phyloP scores from a whole-genome alignment of 2,113 vertebrate genomes.

The Neodon shergylaensis region DNA sequence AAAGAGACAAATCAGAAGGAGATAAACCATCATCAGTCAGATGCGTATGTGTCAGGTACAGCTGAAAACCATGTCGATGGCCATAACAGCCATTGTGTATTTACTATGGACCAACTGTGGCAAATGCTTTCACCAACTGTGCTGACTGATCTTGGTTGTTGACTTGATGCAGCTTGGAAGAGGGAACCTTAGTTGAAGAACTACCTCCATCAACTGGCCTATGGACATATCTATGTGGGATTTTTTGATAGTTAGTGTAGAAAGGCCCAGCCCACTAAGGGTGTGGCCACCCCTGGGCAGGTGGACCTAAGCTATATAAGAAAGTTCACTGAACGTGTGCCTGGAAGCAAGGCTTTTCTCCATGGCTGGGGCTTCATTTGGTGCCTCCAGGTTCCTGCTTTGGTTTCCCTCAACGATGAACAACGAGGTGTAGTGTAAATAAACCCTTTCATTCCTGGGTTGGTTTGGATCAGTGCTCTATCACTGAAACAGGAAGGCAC shows the following conservation, averaged over 20 bases:
- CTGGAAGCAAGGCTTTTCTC: not conserved
- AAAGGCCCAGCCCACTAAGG: not conserved
- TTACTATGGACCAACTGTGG: rapidly evolving
- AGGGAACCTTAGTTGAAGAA: not conserved
- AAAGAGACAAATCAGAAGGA: not conserved
- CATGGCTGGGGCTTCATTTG: not conserved
- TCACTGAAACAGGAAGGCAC: not conserved
- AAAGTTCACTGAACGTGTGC: not conserved
- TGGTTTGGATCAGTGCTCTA: not conserved
- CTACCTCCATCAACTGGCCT: not conserved
- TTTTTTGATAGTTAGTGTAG: not conserved
- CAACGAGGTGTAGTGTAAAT: not conserved
- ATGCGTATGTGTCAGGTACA: not conserved
- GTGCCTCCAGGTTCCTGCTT: too few species aligned
- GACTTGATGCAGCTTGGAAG: not conserved
- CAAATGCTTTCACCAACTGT: not conserved
- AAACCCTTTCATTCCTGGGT: not conserved
- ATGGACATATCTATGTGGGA: not conserved
- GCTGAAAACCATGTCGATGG: not conserved
- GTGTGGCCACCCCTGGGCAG: not conserved
- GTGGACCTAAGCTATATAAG: not conserved
- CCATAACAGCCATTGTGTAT: not conserved
- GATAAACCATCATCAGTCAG: not conserved
- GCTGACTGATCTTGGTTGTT: not conserved
- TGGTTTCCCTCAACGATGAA: not conserved